A percentile compares a stretch with the other conserved stretches of the same genome.
Conservation (phyloP, 1,140 invertebrate species). For the Araneus ventricosus region DNA sequence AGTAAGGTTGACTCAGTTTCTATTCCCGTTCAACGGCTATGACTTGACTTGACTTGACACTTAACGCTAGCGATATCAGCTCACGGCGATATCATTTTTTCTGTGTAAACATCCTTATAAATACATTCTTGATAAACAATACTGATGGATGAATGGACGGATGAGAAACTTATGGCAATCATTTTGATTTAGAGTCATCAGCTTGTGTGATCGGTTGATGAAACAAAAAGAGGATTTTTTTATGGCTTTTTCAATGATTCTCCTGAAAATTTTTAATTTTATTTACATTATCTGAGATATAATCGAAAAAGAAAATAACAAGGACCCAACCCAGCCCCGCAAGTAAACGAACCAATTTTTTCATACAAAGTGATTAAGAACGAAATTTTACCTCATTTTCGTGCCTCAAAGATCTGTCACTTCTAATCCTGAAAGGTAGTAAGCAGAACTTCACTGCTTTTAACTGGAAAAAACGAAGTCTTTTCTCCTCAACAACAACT, state of each 20-base stretch:
- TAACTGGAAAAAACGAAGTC: neutral
- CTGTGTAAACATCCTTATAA: slow-evolving; percentile 11
- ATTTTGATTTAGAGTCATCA: neutral
- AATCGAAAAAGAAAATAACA: slow-evolving; percentile 32
- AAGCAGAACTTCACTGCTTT: slow-evolving; percentile 29
- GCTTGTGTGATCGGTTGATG: neutral
- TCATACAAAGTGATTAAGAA: neutral
- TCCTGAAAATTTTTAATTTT: neutral
- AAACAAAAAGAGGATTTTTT: neutral
- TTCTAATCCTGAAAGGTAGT: neutral
- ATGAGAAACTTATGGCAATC: neutral
- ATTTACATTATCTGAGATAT: neutral
- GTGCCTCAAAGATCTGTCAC: neutral
- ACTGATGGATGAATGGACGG: neutral
- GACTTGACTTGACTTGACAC: neutral
- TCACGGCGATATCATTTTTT: neutral
- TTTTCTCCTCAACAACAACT: slow-evolving; percentile 24
- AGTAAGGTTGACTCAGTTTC: slow-evolving; percentile 32
- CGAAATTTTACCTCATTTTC: slow-evolving; percentile 54
- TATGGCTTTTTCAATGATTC: neutral
- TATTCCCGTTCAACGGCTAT: neutral
- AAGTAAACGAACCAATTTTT: neutral
- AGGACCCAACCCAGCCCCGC: slow-evolving; percentile 54
- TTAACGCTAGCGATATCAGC: neutral
- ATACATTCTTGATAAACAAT: neutral